Evolutionary conservation across 2,113 vertebrate genomes (phyloP).

Genomic region (Tragelaphus strepsiceros): DNA sequence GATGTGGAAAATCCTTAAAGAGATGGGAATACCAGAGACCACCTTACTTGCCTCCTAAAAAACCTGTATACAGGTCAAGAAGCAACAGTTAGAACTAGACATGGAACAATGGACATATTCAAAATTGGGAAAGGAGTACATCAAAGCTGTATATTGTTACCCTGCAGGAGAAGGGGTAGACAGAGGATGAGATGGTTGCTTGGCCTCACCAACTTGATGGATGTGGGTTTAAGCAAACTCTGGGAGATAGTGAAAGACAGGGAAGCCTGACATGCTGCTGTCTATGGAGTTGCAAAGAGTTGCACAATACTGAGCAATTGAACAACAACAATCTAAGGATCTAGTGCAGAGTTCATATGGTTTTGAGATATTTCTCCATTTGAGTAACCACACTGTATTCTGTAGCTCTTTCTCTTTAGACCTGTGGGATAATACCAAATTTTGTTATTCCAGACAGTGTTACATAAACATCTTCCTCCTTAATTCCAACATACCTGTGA

Average conservation of each 20-base stretch:
- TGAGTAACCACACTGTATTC: neutral
- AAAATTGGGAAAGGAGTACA: neutral
- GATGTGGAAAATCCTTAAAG: neutral
- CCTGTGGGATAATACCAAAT: neutral
- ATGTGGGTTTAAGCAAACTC: neutral
- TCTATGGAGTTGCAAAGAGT: neutral
- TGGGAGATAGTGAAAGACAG: rapidly evolving
- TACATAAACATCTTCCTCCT: neutral
- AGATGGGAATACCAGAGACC: neutral
- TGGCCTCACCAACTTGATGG: neutral
- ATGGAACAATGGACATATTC: neutral
- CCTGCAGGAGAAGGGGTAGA: neutral
- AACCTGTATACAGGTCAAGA: neutral
- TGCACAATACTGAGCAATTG: neutral
- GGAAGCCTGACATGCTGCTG: neutral
- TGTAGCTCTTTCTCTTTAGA: neutral
- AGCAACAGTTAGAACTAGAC: neutral
- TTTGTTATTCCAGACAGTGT: neutral
- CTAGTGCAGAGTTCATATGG: neutral
- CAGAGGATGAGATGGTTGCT: neutral
- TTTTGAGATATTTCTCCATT: neutral
- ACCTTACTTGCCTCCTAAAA: neutral
- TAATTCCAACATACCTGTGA: neutral
- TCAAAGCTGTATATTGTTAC: neutral
- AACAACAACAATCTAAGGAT: neutral